Percentiles rank a stretch among this genome's conserved stretches.
Evolutionary conservation across 2,888 invertebrate genomes (phyloP).

Genomic region (Morpho achilles): DNA sequence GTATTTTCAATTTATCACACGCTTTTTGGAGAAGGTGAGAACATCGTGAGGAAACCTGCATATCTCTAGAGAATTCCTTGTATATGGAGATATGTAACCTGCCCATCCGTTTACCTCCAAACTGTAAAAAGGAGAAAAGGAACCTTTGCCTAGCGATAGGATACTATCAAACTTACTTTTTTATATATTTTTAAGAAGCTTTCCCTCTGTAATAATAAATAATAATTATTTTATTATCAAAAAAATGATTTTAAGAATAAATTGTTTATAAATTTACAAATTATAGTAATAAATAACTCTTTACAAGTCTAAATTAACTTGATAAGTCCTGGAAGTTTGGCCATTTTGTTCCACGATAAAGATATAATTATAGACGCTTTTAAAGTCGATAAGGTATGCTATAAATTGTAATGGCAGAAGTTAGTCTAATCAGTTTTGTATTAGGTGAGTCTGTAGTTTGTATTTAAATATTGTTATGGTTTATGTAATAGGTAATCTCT

Average conservation of each 20-base stretch:
- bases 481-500: too few relatives aligned
- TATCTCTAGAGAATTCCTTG: too few relatives aligned
- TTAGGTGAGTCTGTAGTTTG: neutral
- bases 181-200: too few relatives aligned
- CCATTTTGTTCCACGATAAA: conserved; percentile 12
- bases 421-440: conserved; percentile 2
- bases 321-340: conserved; percentile 8
- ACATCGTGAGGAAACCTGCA: too few relatives aligned
- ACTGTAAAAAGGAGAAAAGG: conserved; percentile 6
- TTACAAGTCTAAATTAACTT: conserved; percentile 5
- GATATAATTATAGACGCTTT: conserved; percentile 9
- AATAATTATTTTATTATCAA: too few relatives aligned
- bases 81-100: too few relatives aligned
- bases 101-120: too few relatives aligned
- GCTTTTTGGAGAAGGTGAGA: too few relatives aligned
- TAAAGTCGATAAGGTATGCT: neutral
- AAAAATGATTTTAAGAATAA: neutral
- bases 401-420: conserved; percentile 7
- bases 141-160: neutral
- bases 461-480: neutral
- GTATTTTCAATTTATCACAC: too few relatives aligned
- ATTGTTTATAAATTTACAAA: neutral
- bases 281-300: conserved; percentile 6
- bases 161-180: neutral
- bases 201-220: too few relatives aligned